These are phyloP conservation scores for Nymphalis io DNA, from an alignment of 1,140 invertebrate genomes.

Conservation along the genomic window DNA sequence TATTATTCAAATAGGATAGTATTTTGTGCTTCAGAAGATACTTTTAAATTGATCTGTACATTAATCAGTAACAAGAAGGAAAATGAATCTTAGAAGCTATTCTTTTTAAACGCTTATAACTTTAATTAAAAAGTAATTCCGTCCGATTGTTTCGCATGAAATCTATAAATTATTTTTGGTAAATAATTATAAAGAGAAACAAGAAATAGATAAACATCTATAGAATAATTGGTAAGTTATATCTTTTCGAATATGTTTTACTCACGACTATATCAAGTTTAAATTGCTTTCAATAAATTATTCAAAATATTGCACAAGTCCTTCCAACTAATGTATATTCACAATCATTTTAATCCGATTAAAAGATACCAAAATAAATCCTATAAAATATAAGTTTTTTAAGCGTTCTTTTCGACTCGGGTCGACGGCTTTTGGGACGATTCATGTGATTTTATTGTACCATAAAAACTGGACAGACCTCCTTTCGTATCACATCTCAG, in stretches of 20 bases:
- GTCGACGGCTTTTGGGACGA: conserved; percentile 45
- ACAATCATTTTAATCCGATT: conserved; percentile 44
- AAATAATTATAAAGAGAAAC: not conserved
- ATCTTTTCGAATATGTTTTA: not conserved
- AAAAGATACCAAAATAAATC: conserved; percentile 45
- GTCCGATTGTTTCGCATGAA: not conserved
- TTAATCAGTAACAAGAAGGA: conserved; percentile 33
- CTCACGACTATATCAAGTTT: not conserved
- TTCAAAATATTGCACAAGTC: conserved; percentile 14
- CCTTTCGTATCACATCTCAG: conserved; percentile 19
- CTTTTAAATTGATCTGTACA: conserved; percentile 34
- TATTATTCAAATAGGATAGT: conserved; percentile 41
- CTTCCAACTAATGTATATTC: conserved; percentile 14
- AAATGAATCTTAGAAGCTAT: conserved; percentile 22
- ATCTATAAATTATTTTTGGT: not conserved
- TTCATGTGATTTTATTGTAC: conserved; percentile 53
- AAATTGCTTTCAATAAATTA: conserved; percentile 13
- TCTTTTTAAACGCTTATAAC: conserved; percentile 11
- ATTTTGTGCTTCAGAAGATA: conserved; percentile 32
- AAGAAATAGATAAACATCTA: not conserved
- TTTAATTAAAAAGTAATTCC: conserved; percentile 5
- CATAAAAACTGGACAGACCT: conserved; percentile 49
- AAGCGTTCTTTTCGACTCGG: conserved; percentile 37
- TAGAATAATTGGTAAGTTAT: not conserved
- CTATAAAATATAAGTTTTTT: conserved; percentile 46